A percentile compares a stretch with the other conserved stretches of the same genome.
These are phyloP conservation scores for Oscheius sp. DNA, from an alignment of 2,888 invertebrate species.

Conservation along the genomic window DNA sequence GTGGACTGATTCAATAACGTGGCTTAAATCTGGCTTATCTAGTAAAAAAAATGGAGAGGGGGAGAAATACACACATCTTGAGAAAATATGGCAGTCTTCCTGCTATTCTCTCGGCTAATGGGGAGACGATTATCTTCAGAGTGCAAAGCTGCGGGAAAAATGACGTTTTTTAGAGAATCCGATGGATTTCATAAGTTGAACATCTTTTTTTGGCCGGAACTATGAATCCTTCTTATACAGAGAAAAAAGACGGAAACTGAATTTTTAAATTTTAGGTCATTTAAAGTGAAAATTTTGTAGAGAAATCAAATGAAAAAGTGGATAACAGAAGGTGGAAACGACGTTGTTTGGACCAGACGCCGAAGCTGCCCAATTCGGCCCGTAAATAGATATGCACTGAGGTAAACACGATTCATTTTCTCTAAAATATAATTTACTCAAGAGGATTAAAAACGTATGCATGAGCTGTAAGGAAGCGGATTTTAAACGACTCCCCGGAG, in stretches of 20 bases:
- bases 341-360: no score
- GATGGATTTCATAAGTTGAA: no score
- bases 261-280: no score
- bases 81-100: no score
- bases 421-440: constrained; percentile 1
- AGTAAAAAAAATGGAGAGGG: no score
- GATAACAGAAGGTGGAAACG: no score
- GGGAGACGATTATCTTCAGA: constrained; percentile 2
- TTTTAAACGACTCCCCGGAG: constrained; percentile 17
- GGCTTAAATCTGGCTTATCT: no score
- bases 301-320: no score
- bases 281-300: not conserved
- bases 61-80: no score
- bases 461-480: not conserved
- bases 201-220: not conserved
- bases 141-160: not conserved
- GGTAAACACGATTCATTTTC: not conserved
- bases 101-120: not conserved
- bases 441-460: constrained; percentile 1
- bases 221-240: not conserved
- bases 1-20: not conserved
- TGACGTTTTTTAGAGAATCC: not conserved
- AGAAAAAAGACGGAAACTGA: no score
- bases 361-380: not conserved
- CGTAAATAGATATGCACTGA: not conserved